Evolutionary conservation across 2,797 vertebrate genomes (phyloP).

Genomic region (Gephyroberyx darwinii): DNA sequence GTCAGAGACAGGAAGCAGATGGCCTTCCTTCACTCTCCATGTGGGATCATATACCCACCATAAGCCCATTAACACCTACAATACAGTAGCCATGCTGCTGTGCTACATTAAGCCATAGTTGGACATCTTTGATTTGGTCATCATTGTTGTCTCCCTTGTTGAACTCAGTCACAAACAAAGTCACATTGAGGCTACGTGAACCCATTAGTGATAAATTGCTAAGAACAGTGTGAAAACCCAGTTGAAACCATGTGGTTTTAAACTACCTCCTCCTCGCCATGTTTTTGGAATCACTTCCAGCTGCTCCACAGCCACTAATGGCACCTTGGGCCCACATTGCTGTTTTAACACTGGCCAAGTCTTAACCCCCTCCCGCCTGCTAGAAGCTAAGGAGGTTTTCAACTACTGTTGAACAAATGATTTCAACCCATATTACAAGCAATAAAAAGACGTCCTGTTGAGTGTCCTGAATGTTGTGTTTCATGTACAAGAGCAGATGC

Average conservation of each 20-base stretch:
- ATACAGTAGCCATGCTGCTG: constrained; percentile 61
- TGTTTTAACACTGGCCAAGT: constrained; percentile 81
- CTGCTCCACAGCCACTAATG: constrained; percentile 83
- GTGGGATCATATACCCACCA: constrained; percentile 69
- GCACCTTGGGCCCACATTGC: constrained; percentile 80
- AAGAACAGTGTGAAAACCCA: constrained; percentile 81
- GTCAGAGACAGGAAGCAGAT: constrained; percentile 74
- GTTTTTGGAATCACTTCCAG: constrained; percentile 85
- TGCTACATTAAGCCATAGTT: constrained; percentile 30
- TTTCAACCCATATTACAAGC: constrained; percentile 66
- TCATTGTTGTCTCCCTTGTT: constrained; percentile 52
- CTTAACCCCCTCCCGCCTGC: constrained; percentile 70
- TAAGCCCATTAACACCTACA: constrained; percentile 72
- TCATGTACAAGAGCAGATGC: constrained; percentile 39
- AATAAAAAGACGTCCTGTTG: constrained; percentile 68
- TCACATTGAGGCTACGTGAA: constrained; percentile 57
- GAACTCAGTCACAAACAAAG: constrained; percentile 58
- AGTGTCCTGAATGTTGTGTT: constrained; percentile 57
- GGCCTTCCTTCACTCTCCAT: constrained; percentile 69
- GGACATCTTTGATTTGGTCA: constrained; percentile 56
- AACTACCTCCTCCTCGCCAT: constrained; percentile 78
- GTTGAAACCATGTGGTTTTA: constrained; percentile 83
- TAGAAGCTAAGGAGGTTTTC: constrained; percentile 72
- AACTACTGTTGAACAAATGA: constrained; percentile 80
- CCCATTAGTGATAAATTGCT: constrained; percentile 76